A percentile compares a stretch with the other conserved stretches of the same genome.
These are phyloP conservation scores for Leptinotarsa undecemlineata DNA, from an alignment of 1,140 invertebrate species.

Conservation along the genomic window DNA sequence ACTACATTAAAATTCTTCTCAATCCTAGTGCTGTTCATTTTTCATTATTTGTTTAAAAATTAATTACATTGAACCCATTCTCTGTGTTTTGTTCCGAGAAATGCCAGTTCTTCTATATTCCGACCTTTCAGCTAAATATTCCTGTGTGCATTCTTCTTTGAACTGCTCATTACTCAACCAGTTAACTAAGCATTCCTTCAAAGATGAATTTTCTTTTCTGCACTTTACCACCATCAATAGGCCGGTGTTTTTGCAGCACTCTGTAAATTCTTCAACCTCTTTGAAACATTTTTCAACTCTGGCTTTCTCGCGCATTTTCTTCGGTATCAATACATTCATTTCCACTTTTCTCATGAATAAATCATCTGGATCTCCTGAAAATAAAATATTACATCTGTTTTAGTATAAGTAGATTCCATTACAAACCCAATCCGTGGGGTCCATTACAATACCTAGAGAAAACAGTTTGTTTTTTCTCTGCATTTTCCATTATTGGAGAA, in stretches of 20 bases:
- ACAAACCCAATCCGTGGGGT: slow-evolving; percentile 33
- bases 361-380: slow-evolving; percentile 83
- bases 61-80: slow-evolving; percentile 43
- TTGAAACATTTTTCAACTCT: slow-evolving; percentile 73
- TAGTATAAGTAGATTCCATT: background rate
- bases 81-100: slow-evolving; percentile 56
- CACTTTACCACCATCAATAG: slow-evolving; percentile 75
- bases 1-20: background rate
- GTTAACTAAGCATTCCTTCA: slow-evolving; percentile 70
- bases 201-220: slow-evolving; percentile 66
- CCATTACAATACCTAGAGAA: slow-evolving; percentile 9
- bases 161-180: slow-evolving; percentile 83
- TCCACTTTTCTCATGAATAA: slow-evolving; percentile 80
- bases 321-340: slow-evolving; percentile 80
- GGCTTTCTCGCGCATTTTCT: slow-evolving; percentile 80
- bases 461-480: no score
- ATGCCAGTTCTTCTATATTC: slow-evolving; percentile 82
- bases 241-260: slow-evolving; percentile 74
- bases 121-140: slow-evolving; percentile 80
- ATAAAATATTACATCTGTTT: slow-evolving; percentile 1
- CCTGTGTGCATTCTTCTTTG: slow-evolving; percentile 69
- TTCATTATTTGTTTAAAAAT: background rate
- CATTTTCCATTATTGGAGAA: no score
- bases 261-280: slow-evolving; percentile 73
- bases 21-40: background rate